A percentile compares a stretch with the other conserved stretches of the same genome.
Conservation (phyloP, 2,888 invertebrate genomes). For the Drosophila imparisetae region DNA sequence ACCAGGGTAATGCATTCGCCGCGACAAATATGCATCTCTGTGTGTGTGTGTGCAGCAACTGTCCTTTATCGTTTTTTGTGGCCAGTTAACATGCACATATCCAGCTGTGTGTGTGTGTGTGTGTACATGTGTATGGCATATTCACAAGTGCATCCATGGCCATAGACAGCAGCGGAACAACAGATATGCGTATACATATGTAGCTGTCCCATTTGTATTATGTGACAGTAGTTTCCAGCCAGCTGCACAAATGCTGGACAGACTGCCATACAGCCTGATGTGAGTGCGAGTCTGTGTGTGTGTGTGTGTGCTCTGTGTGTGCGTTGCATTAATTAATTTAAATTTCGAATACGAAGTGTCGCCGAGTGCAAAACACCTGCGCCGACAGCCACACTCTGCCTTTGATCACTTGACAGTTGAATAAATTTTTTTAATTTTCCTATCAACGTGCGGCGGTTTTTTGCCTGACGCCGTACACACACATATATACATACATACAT, state of each 20-base stretch:
- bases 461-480: not conserved
- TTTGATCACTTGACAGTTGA: slow-evolving; percentile 79
- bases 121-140: slow-evolving; percentile 22
- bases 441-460: slow-evolving; percentile 54
- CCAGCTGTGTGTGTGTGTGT: slow-evolving; percentile 17
- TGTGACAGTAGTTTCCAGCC: slow-evolving; percentile 51
- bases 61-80: slow-evolving; percentile 76
- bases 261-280: slow-evolving; percentile 43
- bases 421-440: slow-evolving; percentile 77
- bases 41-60: slow-evolving; percentile 51
- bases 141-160: slow-evolving; percentile 22
- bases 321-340: slow-evolving; percentile 78
- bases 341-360: slow-evolving; percentile 76
- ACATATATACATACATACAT: not conserved
- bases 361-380: slow-evolving; percentile 80
- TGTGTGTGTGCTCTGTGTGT: slow-evolving; percentile 34
- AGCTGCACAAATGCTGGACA: slow-evolving; percentile 56
- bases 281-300: not conserved
- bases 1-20: slow-evolving; percentile 45
- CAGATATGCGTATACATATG: slow-evolving; percentile 55
- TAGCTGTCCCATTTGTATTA: slow-evolving; percentile 67
- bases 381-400: slow-evolving; percentile 70
- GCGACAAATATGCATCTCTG: slow-evolving; percentile 31
- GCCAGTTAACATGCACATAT: slow-evolving; percentile 69
- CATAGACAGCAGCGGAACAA: slow-evolving; percentile 43